A percentile compares a stretch with the other conserved stretches of the same genome.
Evolutionary conservation across 2,797 vertebrate species (phyloP).

Genomic region (Anguilla obscura): DNA sequence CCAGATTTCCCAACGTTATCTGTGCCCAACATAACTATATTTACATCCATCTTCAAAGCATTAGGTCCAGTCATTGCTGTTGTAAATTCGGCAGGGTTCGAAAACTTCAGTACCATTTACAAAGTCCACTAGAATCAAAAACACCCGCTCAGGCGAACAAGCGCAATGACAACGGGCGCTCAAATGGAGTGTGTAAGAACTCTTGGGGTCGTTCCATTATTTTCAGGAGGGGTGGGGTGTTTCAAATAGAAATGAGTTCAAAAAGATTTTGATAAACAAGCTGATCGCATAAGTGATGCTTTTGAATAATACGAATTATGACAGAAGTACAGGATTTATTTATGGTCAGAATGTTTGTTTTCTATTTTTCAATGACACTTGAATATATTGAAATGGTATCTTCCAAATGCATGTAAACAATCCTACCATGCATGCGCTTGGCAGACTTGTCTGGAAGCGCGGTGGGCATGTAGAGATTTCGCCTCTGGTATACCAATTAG

Average conservation of each 20-base stretch:
- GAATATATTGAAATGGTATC: not conserved
- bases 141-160: not conserved
- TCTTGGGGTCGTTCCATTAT: not conserved
- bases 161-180: not conserved
- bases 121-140: not conserved
- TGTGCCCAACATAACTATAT: conserved; percentile 10
- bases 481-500: not conserved
- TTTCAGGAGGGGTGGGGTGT: not conserved
- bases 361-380: not conserved
- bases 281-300: too few relatives aligned
- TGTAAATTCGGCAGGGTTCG: not conserved
- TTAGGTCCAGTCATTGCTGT: not conserved
- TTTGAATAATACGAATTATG: not conserved
- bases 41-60: conserved; percentile 15
- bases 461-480: not conserved
- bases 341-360: not conserved
- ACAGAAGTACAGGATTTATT: not conserved
- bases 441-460: not conserved
- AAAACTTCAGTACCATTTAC: not conserved
- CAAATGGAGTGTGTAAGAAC: not conserved
- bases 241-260: not conserved
- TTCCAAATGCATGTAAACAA: conserved; percentile 20
- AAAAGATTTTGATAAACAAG: not conserved
- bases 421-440: not conserved
- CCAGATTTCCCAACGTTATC: conserved; percentile 21